Percentiles rank a stretch among this genome's conserved stretches.
Evolutionary conservation across 2,888 invertebrate genomes (phyloP).

Genomic region (Standfussiana lucernea): DNA sequence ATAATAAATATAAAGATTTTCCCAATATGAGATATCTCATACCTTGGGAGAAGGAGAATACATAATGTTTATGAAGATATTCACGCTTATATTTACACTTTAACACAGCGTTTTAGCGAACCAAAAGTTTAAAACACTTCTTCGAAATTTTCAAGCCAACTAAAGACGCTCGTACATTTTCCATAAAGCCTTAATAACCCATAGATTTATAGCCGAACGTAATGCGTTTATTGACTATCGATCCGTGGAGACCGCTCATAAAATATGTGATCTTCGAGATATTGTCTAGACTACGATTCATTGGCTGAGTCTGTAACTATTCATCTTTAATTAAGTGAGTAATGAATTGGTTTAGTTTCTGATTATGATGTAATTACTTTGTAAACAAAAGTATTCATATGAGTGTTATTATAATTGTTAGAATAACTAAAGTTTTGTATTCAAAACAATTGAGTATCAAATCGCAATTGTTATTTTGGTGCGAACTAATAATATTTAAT

Average conservation of each 20-base stretch:
- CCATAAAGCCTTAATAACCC: slow-evolving; percentile 29
- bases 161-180: not conserved
- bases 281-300: slow-evolving; percentile 59
- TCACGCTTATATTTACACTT: not conserved
- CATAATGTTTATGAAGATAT: not conserved
- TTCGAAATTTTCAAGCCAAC: slow-evolving; percentile 3
- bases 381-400: not conserved
- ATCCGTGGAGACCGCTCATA: slow-evolving; percentile 50
- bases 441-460: not conserved
- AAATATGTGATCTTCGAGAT: slow-evolving; percentile 58
- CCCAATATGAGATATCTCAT: too few relatives aligned
- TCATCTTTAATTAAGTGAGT: slow-evolving; percentile 41
- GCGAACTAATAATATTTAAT: not conserved
- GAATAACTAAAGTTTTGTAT: not conserved
- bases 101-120: not conserved
- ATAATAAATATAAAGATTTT: too few relatives aligned
- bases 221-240: slow-evolving; percentile 57
- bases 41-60: too few relatives aligned
- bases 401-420: not conserved
- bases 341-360: slow-evolving; percentile 23
- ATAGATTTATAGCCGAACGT: slow-evolving; percentile 47
- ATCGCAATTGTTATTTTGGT: not conserved
- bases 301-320: slow-evolving; percentile 28
- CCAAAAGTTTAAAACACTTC: not conserved
- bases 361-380: slow-evolving; percentile 12